These are phyloP conservation scores for Lepidostoma basale DNA, from an alignment of 1,140 invertebrate genomes.

Conservation along the genomic window DNA sequence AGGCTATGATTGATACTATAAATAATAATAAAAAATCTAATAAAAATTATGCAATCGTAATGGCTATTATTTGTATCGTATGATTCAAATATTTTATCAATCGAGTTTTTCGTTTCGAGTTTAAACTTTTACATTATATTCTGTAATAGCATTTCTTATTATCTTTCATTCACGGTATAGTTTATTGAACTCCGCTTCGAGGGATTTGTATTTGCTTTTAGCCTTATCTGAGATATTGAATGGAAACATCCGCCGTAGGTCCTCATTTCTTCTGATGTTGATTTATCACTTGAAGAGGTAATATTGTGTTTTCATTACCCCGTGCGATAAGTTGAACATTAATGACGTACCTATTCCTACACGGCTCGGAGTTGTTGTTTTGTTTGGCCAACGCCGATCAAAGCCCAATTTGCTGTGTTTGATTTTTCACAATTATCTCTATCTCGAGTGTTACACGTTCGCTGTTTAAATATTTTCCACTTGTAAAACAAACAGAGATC, in stretches of 20 bases:
- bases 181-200: no score
- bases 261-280: slow-evolving; percentile 6
- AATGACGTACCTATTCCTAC: background rate
- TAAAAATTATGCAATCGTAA: no score
- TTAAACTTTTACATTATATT: no score
- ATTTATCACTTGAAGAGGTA: slow-evolving; percentile 11
- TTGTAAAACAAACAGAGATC: slow-evolving; percentile 5
- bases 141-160: no score
- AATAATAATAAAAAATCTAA: background rate
- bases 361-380: background rate
- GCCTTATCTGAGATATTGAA: background rate
- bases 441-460: slow-evolving; percentile 9
- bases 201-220: background rate
- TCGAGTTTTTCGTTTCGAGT: no score
- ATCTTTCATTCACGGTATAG: no score
- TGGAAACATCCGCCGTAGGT: background rate
- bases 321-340: background rate
- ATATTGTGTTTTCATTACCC: slow-evolving; percentile 9
- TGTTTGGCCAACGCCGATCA: slow-evolving; percentile 1
- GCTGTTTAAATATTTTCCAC: slow-evolving; percentile 17
- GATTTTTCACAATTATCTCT: background rate
- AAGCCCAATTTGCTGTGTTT: background rate
- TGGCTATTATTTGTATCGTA: no score
- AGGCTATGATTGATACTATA: background rate
- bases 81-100: no score